A percentile compares a stretch with the other conserved stretches of the same genome.
Evolutionary conservation across 2,113 vertebrate species (phyloP).

Genomic region (Rostratula benghalensis): DNA sequence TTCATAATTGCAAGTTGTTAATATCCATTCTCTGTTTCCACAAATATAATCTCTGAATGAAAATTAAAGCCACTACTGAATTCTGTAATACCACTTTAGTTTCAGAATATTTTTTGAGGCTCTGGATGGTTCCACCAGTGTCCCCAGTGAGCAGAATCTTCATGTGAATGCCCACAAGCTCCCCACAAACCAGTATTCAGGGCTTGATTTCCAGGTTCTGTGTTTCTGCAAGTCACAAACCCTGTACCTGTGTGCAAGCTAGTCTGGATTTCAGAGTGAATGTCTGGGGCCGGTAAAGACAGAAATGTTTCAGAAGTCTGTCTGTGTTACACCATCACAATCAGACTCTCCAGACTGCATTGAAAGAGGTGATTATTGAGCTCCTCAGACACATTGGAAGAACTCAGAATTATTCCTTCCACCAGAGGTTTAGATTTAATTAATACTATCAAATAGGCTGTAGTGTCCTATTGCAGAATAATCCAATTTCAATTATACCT

Average conservation of each 20-base stretch:
- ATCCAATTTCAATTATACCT: conserved; percentile 34
- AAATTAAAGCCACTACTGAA: not conserved
- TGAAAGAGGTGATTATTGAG: conserved; percentile 30
- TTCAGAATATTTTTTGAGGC: not conserved
- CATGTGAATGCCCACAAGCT: not conserved
- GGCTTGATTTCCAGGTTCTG: not conserved
- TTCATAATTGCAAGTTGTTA: not conserved
- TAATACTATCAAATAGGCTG: not conserved
- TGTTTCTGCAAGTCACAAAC: not conserved
- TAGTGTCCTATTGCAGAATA: conserved; percentile 37
- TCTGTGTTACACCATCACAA: not conserved
- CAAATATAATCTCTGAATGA: not conserved
- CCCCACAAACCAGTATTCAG: not conserved
- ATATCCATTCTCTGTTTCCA: not conserved
- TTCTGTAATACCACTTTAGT: not conserved
- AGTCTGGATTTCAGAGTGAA: not conserved
- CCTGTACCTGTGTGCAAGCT: not conserved
- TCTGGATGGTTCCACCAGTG: not conserved
- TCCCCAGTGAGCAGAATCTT: not conserved
- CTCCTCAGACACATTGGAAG: not conserved
- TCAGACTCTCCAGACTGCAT: not conserved
- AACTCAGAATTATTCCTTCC: conserved; percentile 25
- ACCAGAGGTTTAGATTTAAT: conserved; percentile 44
- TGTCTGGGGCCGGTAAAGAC: not conserved
- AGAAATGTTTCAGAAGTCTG: not conserved